Conservation (phyloP, 2,797 vertebrate species). For the Tragelaphus oryx region DNA sequence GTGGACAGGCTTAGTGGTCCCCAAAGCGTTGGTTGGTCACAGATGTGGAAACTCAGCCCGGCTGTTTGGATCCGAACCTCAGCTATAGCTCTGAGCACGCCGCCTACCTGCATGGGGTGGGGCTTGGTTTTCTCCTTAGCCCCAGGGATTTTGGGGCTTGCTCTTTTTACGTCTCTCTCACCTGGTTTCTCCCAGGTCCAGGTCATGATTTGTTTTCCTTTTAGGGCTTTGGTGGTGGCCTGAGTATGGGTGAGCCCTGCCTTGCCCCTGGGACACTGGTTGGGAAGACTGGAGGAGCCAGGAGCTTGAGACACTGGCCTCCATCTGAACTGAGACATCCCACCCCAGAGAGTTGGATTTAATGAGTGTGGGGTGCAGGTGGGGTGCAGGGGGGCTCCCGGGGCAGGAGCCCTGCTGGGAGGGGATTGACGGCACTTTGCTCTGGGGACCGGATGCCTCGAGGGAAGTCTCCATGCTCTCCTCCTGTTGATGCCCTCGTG, state of each 20-base stretch:
- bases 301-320: not conserved
- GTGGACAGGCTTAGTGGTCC: not conserved
- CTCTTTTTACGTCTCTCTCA: not conserved
- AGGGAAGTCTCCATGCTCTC: not conserved
- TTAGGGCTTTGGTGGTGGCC: not conserved
- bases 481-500: fast-evolving
- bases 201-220: no score
- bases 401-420: not conserved
- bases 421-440: not conserved
- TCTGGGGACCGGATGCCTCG: fast-evolving
- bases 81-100: not conserved
- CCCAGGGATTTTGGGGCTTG: not conserved
- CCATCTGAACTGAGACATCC: not conserved
- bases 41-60: not conserved
- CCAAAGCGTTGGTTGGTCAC: not conserved
- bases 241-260: not conserved
- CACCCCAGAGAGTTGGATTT: not conserved
- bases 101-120: not conserved
- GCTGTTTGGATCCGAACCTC: not conserved
- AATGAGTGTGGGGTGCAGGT: not conserved
- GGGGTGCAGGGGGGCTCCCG: not conserved
- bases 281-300: not conserved
- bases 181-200: not conserved
- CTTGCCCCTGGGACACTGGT: not conserved
- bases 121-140: not conserved